Base-by-base conservation (phyloP, 2,797 vertebrate species). In the Xenentodon cancila region DNA sequence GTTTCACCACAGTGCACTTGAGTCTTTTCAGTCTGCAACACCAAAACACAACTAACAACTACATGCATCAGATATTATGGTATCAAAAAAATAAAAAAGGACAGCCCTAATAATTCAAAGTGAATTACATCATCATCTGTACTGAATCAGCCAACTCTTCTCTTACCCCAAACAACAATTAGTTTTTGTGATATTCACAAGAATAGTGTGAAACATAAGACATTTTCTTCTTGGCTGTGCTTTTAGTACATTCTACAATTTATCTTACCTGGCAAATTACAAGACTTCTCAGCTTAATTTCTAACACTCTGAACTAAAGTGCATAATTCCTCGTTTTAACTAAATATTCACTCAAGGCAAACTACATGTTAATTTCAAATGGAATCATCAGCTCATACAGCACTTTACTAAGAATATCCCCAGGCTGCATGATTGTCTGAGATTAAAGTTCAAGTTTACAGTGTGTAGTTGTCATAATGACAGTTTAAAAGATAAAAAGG, bases 101-200 rank as follows among this genome's bases (percentile, higher is more conserved):
- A 30, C 22, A 40, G 1, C 13, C 9, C 37, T 4, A 15, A 5
- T 37, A 52, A 64, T 59, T 45, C 49, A 73, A 54, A 53, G 34
- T 63, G n/a, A 3, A 53, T 40, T 48, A 50, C 9, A 82, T 94
- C 67, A 95, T 71, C 66, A 82, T 54, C 32, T 25, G 18, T 49
- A 18, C 44, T 25, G 7, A 51, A 16, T 42, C 21, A 34, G 21
- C 53, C 43, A 53, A 44, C 34, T 46, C 30, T 58, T 22, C 11
- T 64, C 16, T 53, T 49, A 58, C 7, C 8, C 1, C 11, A 30
- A 58, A 47, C 0, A 68, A 60, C n/a, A n/a, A 15, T 40, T 25
- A 9, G 16, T 16, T 7, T 52, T 34, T 16, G 3, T 19, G 12
- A 44, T 43, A 43, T 47, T 40, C 25, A 48, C 34, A 17, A 53